phyloP scores from a whole-genome alignment of 1,140 invertebrate genomes.

The Aporrectodea caliginosa region DNA sequence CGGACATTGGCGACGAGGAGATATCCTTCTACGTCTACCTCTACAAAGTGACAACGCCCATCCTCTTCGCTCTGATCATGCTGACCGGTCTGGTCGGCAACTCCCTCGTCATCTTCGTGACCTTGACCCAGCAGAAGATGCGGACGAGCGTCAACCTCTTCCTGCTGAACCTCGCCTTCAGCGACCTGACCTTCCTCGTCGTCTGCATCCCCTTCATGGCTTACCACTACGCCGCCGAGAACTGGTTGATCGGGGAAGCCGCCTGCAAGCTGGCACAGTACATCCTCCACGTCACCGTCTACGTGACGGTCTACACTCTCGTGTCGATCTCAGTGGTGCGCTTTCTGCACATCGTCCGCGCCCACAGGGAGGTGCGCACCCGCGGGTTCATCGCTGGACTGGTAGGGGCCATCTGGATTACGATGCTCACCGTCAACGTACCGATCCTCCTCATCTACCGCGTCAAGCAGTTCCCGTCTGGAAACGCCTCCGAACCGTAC shows the following conservation, averaged over 20 bases:
- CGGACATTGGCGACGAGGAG: neutral
- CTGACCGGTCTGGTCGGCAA: neutral
- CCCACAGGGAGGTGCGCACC: neutral
- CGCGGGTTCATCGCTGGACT: neutral
- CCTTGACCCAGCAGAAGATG: slow-evolving; percentile 4
- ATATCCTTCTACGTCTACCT: neutral
- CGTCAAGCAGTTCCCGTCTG: neutral
- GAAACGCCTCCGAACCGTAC: slow-evolving; percentile 8
- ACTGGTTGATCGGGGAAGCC: slow-evolving; percentile 29
- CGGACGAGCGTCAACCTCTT: slow-evolving; percentile 30
- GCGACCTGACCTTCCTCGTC: slow-evolving; percentile 26
- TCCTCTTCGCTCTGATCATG: neutral
- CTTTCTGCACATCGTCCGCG: slow-evolving; percentile 26
- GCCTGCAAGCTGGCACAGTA: slow-evolving; percentile 28
- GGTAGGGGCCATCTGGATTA: slow-evolving; percentile 8
- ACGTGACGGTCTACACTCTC: slow-evolving; percentile 84
- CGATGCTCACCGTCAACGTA: slow-evolving; percentile 23
- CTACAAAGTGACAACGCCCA: neutral
- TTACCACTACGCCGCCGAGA: slow-evolving; percentile 30
- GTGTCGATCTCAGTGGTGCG: slow-evolving; percentile 73
- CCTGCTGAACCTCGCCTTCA: slow-evolving; percentile 33
- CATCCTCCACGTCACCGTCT: slow-evolving; percentile 68
- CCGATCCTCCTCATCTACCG: slow-evolving; percentile 27
- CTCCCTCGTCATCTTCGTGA: neutral
- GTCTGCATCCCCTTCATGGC: slow-evolving; percentile 29